phyloP scores from a whole-genome alignment of 2,113 vertebrate genomes.

The Bos taurus region ARS-UCD2.0 NC_037343.1:49448501-49449000 shows the following conservation, averaged over 20 bases:
- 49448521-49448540: accelerated
- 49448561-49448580: neutral
- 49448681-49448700: neutral
- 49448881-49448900: neutral
- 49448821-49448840: neutral
- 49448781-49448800: neutral
- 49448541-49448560: accelerated
- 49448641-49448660: neutral
- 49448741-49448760: accelerated
- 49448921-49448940: neutral
- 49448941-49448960: accelerated
- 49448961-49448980: accelerated
- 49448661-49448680: neutral
- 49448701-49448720: neutral
- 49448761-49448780: accelerated
- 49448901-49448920: neutral
- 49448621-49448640: neutral
- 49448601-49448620: accelerated
- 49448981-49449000: neutral
- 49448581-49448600: conserved; percentile 1
- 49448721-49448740: accelerated
- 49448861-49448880: neutral
- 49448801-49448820: neutral
- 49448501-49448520: neutral
- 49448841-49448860: neutral